Evolutionary conservation across 2,113 vertebrate species (phyloP).

Genomic region (Anoplopoma fimbria): DNA sequence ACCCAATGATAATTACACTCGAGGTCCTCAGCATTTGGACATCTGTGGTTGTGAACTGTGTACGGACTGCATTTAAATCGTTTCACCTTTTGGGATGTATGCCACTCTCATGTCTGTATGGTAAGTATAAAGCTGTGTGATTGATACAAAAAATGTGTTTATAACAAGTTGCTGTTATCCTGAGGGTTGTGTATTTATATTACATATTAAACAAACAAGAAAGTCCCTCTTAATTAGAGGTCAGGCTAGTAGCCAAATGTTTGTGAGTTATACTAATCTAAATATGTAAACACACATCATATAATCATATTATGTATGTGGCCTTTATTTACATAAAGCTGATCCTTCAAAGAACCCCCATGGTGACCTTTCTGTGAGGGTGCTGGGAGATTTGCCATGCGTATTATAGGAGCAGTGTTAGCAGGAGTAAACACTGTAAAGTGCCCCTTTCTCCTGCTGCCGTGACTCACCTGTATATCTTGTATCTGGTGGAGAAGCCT

Average conservation of each 20-base stretch:
- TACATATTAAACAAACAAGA: neutral
- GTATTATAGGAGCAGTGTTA: neutral
- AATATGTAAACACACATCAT: slow-evolving; percentile 8
- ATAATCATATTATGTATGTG: neutral
- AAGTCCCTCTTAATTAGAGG: neutral
- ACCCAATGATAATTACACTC: neutral
- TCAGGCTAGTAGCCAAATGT: neutral
- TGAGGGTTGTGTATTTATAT: neutral
- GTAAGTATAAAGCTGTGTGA: neutral
- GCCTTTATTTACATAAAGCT: slow-evolving; percentile 20
- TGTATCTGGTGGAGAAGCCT: slow-evolving; percentile 99
- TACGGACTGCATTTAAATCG: neutral
- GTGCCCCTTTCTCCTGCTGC: neutral
- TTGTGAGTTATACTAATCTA: slow-evolving; percentile 5
- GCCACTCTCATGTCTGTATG: neutral
- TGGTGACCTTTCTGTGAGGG: neutral
- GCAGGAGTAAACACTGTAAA: slow-evolving; percentile 3
- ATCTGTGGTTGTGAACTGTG: neutral
- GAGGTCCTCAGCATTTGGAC: neutral
- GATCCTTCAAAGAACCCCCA: slow-evolving; percentile 9
- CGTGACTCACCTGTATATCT: slow-evolving; percentile 95
- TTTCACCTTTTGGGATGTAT: neutral
- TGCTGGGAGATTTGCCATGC: slow-evolving; percentile 8
- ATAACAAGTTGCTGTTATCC: too few relatives aligned
- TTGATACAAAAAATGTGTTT: neutral